These are phyloP conservation scores for Dendroctonus valens DNA, from an alignment of 1,140 invertebrate species.

Conservation along the genomic window DNA sequence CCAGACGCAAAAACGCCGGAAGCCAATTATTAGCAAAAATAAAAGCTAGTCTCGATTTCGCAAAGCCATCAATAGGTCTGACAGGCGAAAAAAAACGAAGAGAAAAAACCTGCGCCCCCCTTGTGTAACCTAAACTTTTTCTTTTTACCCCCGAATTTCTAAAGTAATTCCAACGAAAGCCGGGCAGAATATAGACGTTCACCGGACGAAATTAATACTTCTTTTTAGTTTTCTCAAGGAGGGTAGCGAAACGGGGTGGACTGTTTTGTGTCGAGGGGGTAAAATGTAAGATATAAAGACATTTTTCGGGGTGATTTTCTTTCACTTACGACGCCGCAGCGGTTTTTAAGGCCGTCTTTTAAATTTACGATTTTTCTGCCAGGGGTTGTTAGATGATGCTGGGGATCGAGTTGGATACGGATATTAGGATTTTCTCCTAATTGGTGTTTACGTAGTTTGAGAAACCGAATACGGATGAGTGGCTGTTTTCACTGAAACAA, in stretches of 20 bases:
- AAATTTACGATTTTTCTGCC: slow-evolving; percentile 19
- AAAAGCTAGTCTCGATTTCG: slow-evolving; percentile 22
- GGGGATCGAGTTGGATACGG: slow-evolving; percentile 3
- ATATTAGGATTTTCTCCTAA: background rate
- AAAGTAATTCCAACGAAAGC: slow-evolving; percentile 11
- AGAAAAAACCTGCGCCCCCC: slow-evolving; percentile 8
- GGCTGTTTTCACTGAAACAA: too few relatives aligned
- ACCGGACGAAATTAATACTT: slow-evolving; percentile 24
- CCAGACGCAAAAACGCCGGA: slow-evolving; percentile 3
- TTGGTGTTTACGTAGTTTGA: background rate
- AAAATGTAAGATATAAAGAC: slow-evolving; percentile 23
- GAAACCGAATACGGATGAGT: too few relatives aligned
- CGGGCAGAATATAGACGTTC: slow-evolving; percentile 18
- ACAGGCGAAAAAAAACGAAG: background rate
- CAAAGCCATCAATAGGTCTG: slow-evolving; percentile 7
- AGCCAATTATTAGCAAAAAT: slow-evolving; percentile 17
- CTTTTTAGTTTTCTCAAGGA: slow-evolving; percentile 20
- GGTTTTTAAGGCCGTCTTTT: slow-evolving; percentile 9
- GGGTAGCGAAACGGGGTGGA: slow-evolving; percentile 21
- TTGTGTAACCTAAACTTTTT: slow-evolving; percentile 11
- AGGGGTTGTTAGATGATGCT: slow-evolving; percentile 4
- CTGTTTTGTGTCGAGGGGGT: slow-evolving; percentile 16
- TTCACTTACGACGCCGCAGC: slow-evolving; percentile 7
- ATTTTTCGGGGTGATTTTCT: slow-evolving; percentile 15
- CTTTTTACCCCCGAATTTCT: background rate